phyloP scores from a whole-genome alignment of 2,888 invertebrate genomes.

The Tortrix viridana region DNA sequence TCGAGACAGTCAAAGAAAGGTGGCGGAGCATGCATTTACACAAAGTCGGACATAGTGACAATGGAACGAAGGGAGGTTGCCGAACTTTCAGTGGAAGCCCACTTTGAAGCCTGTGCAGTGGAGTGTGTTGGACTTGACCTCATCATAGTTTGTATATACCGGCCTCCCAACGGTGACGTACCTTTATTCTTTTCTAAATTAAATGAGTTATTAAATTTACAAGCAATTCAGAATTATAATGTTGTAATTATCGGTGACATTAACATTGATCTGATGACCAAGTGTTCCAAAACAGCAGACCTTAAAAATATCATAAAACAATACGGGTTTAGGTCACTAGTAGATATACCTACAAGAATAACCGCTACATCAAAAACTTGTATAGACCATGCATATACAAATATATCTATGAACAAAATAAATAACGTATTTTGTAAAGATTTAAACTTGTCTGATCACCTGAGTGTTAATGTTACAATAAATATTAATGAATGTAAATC shows the following conservation, averaged over 20 bases:
- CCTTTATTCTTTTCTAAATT: constrained; percentile 4
- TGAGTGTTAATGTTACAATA: neutral
- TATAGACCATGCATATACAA: neutral
- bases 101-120: constrained; percentile 17
- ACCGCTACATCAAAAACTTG: neutral
- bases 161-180: constrained; percentile 9
- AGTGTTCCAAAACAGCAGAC: neutral
- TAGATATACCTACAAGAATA: neutral
- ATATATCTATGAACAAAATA: neutral
- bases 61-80: constrained; percentile 8
- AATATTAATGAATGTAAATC: neutral
- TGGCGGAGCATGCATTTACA: constrained; percentile 25
- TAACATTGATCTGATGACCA: constrained; percentile 1
- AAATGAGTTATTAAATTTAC: neutral
- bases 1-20: neutral
- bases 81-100: neutral
- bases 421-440: neutral
- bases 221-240: neutral
- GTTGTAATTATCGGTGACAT: constrained; percentile 4
- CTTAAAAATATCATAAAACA: neutral
- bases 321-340: neutral
- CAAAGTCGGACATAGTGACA: neutral
- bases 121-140: constrained; percentile 1
- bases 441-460: constrained; percentile 4
- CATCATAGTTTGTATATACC: constrained; percentile 16